phyloP scores from a whole-genome alignment of 2,113 vertebrate species.

The Carettochelys insculpta region DNA sequence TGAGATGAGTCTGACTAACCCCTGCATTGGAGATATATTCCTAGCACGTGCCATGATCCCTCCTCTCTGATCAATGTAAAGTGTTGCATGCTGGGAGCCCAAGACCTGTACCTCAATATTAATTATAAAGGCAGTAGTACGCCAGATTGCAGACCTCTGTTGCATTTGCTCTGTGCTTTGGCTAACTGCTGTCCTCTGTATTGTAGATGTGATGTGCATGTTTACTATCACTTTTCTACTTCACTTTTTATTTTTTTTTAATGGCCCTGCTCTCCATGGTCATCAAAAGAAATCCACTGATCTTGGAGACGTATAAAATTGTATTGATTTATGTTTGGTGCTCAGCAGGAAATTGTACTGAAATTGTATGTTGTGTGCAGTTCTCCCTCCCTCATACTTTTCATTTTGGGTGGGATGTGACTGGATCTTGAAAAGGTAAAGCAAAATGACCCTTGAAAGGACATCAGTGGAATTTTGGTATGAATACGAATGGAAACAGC shows the following conservation, averaged over 20 bases:
- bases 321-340: not conserved
- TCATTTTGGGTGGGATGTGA: not conserved
- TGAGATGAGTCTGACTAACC: not conserved
- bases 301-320: not conserved
- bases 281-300: not conserved
- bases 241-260: not conserved
- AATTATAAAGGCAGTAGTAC: not conserved
- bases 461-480: not conserved
- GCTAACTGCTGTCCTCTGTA: not conserved
- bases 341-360: not conserved
- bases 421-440: not conserved
- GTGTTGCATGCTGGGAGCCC: not conserved
- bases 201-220: fast-evolving
- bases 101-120: not conserved
- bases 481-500: not conserved
- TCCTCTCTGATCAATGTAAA: not conserved
- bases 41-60: not conserved
- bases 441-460: not conserved
- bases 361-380: not conserved
- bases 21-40: not conserved
- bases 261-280: not conserved
- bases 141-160: not conserved
- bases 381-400: not conserved
- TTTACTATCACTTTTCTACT: not conserved
- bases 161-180: not conserved